phyloP scores from a whole-genome alignment of 2,797 vertebrate species.

The Chiroxiphia lanceolata region DNA sequence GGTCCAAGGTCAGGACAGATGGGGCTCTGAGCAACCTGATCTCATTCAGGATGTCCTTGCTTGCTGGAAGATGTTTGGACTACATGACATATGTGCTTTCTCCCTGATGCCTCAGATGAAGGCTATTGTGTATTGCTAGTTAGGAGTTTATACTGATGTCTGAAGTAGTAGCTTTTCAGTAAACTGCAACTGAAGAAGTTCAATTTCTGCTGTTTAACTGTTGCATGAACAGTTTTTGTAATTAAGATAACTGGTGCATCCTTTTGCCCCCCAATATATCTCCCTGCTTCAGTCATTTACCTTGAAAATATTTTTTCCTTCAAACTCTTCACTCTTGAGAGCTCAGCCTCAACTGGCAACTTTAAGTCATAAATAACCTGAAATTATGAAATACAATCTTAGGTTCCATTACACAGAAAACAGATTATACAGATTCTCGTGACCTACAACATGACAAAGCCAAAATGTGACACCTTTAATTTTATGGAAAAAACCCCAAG shows the following conservation, averaged over 20 bases:
- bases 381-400: slow-evolving; percentile 25
- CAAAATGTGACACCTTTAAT: neutral
- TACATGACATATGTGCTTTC: neutral
- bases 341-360: slow-evolving; percentile 66
- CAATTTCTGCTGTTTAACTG: neutral
- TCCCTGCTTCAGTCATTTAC: slow-evolving; percentile 36
- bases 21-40: neutral
- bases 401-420: neutral
- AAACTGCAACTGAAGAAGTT: neutral
- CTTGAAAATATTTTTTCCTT: slow-evolving; percentile 60
- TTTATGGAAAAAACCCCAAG: fast-evolving
- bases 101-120: neutral
- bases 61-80: neutral
- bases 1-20: fast-evolving
- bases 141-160: neutral
- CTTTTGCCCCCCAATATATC: neutral
- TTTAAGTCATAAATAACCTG: slow-evolving; percentile 74
- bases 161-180: neutral
- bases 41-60: neutral
- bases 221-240: neutral
- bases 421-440: neutral
- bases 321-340: slow-evolving; percentile 64
- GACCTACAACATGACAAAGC: neutral
- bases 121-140: neutral
- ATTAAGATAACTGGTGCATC: neutral